These are phyloP conservation scores for Mythimna pallens DNA, from an alignment of 2,888 invertebrate genomes.

Conservation along the genomic window DNA sequence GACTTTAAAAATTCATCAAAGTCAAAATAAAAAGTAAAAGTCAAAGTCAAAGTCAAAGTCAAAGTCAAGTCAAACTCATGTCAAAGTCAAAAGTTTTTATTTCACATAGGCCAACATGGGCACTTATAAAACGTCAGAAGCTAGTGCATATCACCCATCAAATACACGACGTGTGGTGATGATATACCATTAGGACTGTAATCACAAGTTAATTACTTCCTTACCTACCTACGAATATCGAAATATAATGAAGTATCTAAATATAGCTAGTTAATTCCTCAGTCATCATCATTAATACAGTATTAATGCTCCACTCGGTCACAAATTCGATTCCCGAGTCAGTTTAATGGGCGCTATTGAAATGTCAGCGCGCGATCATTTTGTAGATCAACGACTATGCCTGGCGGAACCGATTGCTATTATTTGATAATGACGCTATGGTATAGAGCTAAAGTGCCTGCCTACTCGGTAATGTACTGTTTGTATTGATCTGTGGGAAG, in stretches of 20 bases:
- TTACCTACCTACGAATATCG: no score
- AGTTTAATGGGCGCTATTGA: conserved; percentile 55
- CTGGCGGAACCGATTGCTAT: conserved; percentile 58
- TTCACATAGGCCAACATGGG: no score
- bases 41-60: no score
- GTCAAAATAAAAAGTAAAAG: no score
- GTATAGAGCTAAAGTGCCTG: conserved; percentile 10
- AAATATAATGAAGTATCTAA: background rate
- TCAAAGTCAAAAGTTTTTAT: no score
- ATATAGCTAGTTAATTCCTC: conserved; percentile 36
- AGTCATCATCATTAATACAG: conserved; percentile 42
- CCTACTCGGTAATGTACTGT: background rate
- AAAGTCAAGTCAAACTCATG: no score
- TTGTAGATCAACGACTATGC: conserved; percentile 53
- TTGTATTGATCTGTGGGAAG: background rate
- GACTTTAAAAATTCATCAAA: no score
- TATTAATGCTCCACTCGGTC: conserved; percentile 51
- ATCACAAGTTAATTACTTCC: no score
- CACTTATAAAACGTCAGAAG: no score
- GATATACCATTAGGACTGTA: no score
- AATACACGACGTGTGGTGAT: no score
- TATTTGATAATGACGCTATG: conserved; percentile 56
- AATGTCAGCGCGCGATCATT: conserved; percentile 54
- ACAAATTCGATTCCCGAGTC: conserved; percentile 53
- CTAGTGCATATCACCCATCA: no score